phyloP scores from a whole-genome alignment of 2,797 vertebrate genomes.

The Potorous gilbertii region DNA sequence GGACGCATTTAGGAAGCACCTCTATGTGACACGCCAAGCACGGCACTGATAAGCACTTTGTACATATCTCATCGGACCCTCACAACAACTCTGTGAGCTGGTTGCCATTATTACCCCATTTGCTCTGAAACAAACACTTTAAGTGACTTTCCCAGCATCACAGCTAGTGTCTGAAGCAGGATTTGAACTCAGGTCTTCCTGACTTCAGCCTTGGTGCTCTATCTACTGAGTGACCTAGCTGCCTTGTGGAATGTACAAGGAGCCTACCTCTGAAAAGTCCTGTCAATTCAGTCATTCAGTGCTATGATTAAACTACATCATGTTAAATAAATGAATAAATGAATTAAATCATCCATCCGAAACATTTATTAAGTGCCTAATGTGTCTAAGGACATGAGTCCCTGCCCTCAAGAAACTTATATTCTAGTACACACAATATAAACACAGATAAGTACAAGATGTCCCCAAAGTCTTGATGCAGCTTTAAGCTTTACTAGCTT shows the following conservation, averaged over 20 bases:
- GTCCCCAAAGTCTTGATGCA: background rate
- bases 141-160: background rate
- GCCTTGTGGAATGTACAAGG: background rate
- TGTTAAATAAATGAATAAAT: background rate
- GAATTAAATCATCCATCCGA: background rate
- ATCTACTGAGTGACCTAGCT: background rate
- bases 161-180: background rate
- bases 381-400: background rate
- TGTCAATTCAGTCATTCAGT: background rate
- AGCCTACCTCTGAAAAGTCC: background rate
- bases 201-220: background rate
- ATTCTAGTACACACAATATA: background rate
- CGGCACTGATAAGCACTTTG: too few relatives aligned
- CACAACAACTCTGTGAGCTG: background rate
- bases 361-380: background rate
- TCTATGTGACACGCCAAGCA: background rate
- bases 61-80: background rate
- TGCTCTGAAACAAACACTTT: background rate
- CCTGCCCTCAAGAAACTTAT: background rate
- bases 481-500: background rate
- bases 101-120: background rate
- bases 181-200: background rate
- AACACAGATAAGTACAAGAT: background rate
- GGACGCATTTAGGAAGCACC: background rate
- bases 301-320: background rate